phyloP scores from a whole-genome alignment of 2,797 vertebrate genomes.

The Rhodeus uyekii region DNA sequence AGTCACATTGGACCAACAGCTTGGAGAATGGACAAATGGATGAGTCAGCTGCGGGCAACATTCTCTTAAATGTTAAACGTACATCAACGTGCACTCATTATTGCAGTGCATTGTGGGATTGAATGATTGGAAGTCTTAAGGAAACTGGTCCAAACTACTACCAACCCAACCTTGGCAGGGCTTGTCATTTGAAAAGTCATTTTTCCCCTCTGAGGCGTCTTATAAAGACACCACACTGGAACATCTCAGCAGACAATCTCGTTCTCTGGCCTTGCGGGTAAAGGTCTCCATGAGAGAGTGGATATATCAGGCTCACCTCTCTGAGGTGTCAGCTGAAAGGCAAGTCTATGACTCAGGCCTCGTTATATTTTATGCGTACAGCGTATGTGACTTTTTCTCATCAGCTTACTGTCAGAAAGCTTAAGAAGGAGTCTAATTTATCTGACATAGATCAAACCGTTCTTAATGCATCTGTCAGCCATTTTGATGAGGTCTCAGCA shows the following conservation, averaged over 20 bases:
- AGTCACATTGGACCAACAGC: no score
- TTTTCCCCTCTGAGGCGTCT: conserved; percentile 17
- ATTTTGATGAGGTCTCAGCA: conserved; percentile 69
- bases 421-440: conserved; percentile 69
- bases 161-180: conserved; percentile 6
- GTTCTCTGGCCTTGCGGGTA: conserved; percentile 12
- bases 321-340: conserved; percentile 46
- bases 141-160: neutral
- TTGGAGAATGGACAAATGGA: no score
- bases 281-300: conserved; percentile 25
- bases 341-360: conserved; percentile 55
- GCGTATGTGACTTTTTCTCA: conserved; percentile 62
- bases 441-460: conserved; percentile 67
- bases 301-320: conserved; percentile 45
- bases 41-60: no score
- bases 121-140: no score
- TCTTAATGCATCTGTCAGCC: conserved; percentile 69
- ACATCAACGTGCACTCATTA: no score
- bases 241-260: conserved; percentile 35
- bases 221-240: conserved; percentile 29
- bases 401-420: conserved; percentile 64
- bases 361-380: conserved; percentile 63
- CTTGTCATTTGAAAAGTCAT: conserved; percentile 22
- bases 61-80: no score
- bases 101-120: no score